Evolutionary conservation across 53 echinoderm and acorn worm genomes (phyloP).

Genomic region (Temnopleurus reevesii): DNA sequence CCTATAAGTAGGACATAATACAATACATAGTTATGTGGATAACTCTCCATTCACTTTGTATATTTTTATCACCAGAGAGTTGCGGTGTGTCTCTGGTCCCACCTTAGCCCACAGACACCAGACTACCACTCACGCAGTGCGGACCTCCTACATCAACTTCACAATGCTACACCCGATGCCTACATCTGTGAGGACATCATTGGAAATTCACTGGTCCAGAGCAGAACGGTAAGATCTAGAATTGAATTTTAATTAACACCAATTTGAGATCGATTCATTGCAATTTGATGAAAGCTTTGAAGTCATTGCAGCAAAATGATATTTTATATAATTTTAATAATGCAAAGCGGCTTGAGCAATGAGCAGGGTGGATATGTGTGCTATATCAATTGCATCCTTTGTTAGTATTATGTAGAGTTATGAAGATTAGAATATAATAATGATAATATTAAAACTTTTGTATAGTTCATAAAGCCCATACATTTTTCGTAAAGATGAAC

Average conservation of each 20-base stretch:
- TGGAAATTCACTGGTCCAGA: conserved; percentile 92
- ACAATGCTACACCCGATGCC: conserved; percentile 91
- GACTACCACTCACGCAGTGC: conserved; percentile 88
- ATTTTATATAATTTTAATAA: background rate
- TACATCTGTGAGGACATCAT: conserved; percentile 97
- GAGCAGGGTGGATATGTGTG: no score
- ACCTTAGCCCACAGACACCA: conserved; percentile 79
- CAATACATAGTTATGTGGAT: no score
- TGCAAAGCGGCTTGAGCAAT: no score
- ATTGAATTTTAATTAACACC: background rate
- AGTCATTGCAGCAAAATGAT: background rate
- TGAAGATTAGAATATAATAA: no score
- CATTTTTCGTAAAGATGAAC: no score
- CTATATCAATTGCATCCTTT: no score
- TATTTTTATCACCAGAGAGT: no score
- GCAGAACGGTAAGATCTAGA: conserved; percentile 35
- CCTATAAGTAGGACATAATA: no score
- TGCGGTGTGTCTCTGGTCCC: conserved; percentile 84
- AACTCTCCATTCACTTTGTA: no score
- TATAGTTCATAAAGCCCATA: no score
- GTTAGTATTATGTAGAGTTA: no score
- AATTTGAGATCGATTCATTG: background rate
- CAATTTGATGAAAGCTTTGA: background rate
- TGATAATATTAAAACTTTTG: no score
- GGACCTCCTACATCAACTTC: conserved; percentile 88